Conservation (phyloP, 2,797 vertebrate genomes). For the Agapornis canus region DNA sequence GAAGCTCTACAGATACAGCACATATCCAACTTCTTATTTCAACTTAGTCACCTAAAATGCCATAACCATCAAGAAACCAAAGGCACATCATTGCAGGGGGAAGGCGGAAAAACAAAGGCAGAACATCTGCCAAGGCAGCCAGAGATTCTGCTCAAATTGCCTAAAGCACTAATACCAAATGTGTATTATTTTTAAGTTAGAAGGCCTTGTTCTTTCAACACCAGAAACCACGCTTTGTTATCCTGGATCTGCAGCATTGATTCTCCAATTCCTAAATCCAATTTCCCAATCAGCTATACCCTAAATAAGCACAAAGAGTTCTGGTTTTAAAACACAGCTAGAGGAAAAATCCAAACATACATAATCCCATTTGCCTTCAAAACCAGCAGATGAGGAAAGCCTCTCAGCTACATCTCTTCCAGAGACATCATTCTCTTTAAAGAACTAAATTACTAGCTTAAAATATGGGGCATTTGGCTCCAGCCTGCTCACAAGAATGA, state of each 20-base stretch:
- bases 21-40: not conserved
- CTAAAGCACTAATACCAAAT: not conserved
- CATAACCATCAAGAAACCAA: not conserved
- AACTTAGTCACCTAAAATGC: not conserved
- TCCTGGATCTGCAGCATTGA: not conserved
- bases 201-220: not conserved
- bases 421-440: not conserved
- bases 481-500: not conserved
- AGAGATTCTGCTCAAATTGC: too few species aligned
- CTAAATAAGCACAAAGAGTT: not conserved
- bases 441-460: not conserved
- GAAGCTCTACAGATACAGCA: not conserved
- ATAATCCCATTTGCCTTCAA: not conserved
- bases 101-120: not conserved
- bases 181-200: not conserved
- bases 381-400: not conserved
- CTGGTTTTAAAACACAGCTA: not conserved
- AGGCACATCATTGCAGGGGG: not conserved
- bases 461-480: not conserved
- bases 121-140: rapidly evolving
- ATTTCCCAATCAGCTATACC: not conserved
- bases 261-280: not conserved
- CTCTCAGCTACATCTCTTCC: not conserved
- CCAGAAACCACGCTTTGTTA: not conserved
- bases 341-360: not conserved